These are phyloP conservation scores for Oreortyx pictus DNA, from an alignment of 2,797 vertebrate species.

Conservation along the genomic window DNA sequence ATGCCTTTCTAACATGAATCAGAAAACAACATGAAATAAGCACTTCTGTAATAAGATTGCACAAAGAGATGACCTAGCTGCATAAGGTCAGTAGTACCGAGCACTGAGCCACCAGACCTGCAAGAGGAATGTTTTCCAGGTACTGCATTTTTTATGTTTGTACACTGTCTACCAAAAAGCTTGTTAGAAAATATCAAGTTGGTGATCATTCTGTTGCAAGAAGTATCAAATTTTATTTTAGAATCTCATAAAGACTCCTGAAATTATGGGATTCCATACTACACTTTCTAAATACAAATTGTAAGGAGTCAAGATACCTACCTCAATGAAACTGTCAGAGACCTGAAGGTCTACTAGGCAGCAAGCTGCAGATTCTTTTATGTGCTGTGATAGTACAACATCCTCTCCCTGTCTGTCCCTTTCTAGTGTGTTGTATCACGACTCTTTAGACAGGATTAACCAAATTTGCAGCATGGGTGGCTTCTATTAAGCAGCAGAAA, in stretches of 20 bases:
- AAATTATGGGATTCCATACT: background rate
- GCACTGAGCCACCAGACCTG: background rate
- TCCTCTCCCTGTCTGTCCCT: background rate
- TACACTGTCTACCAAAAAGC: background rate
- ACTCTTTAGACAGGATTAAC: background rate
- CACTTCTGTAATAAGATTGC: background rate
- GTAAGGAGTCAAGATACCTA: background rate
- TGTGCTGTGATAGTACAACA: background rate
- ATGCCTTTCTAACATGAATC: fast-evolving
- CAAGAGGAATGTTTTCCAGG: background rate
- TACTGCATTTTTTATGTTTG: background rate
- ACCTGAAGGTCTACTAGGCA: background rate
- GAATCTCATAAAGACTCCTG: background rate
- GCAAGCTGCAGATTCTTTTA: background rate
- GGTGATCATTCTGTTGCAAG: background rate
- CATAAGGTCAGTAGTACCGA: background rate
- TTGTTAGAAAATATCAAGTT: background rate
- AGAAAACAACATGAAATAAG: background rate
- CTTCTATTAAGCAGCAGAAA: background rate
- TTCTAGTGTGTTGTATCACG: background rate
- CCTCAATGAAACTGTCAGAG: background rate
- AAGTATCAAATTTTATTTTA: background rate
- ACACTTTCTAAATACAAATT: fast-evolving
- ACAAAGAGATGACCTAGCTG: background rate
- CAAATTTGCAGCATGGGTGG: background rate